phyloP scores from a whole-genome alignment of 1,140 invertebrate species.

The Dendroctonus ponderosae region DNA sequence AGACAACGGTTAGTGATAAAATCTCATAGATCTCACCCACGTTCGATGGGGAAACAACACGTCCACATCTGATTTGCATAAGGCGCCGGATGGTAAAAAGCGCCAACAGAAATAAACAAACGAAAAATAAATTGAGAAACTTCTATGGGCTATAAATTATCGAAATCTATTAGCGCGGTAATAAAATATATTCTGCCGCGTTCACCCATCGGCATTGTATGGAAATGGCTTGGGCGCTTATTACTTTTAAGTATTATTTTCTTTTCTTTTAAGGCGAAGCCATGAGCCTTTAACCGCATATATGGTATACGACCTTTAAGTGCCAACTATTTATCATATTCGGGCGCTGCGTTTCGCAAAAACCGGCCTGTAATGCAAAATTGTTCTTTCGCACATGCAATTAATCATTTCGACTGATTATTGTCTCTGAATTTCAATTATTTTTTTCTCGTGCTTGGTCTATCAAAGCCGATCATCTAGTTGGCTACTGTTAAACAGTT shows the following conservation, averaged over 20 bases:
- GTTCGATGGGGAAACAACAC: not conserved
- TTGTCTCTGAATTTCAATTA: too few species aligned
- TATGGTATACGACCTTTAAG: slow-evolving; percentile 5
- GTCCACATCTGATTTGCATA: slow-evolving; percentile 12
- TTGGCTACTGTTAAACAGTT: too few species aligned
- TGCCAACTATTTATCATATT: slow-evolving; percentile 8
- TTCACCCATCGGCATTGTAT: slow-evolving; percentile 21
- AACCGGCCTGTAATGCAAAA: too few species aligned
- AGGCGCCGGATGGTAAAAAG: slow-evolving; percentile 3
- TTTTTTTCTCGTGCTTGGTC: too few species aligned
- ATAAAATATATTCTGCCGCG: slow-evolving; percentile 14
- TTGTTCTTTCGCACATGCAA: too few species aligned
- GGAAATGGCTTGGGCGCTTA: slow-evolving; percentile 18
- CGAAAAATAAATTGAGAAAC: slow-evolving; percentile 26
- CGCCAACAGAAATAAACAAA: slow-evolving; percentile 19
- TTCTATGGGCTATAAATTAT: slow-evolving; percentile 26
- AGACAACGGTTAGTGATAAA: slow-evolving; percentile 7
- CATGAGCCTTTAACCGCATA: not conserved
- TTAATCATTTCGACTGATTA: too few species aligned
- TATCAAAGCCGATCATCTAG: too few species aligned
- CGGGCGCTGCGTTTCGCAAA: not conserved
- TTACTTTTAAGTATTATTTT: slow-evolving; percentile 14
- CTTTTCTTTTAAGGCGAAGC: slow-evolving; percentile 10
- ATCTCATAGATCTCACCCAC: slow-evolving; percentile 10
- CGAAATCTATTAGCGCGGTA: slow-evolving; percentile 24